Evolutionary conservation across 1,140 invertebrate species (phyloP), one percentile per base, ranked within the genome.

Genomic region (Medauroidea extradentata): DNA sequence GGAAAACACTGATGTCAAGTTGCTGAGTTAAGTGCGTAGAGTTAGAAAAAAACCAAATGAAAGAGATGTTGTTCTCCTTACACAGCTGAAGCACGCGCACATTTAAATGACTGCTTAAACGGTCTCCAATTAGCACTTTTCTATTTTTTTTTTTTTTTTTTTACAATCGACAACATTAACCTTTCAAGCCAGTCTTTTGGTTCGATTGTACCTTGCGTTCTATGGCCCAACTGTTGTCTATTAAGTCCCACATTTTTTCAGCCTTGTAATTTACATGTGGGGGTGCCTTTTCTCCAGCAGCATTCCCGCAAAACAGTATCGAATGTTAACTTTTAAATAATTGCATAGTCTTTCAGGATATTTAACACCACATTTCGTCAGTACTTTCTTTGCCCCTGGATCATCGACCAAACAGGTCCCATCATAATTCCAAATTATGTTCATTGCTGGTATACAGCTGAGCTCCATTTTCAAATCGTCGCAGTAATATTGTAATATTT

Each of bases 1-100:
- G 42, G 64, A 76, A 75, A 57, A 73, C 69, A 39, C 60, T 57
- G 9, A 73, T 68, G 62, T 77, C 76, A 27, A 76, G 58, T n/a
- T 73, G 74, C 52, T 76, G 73, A 3, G 59, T 57, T 1, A 69
- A 39, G 57, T 74, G 72, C 4, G 73, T 75, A 4, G 66, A 59
- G 57, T 76, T 76, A 23, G 69, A 42, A 38, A 75, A 73, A 8
- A 76, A 56, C 48, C 65, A 73, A 21, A 75, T 56, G 51, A 75
- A 70, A 14, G 53, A 43, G 18, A 74, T 69, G 44, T 76, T 53
- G 61, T 70, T 64, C 65, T 70, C 39, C 43, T 64, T 21, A 57
- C 68, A 69, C 23, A 53, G 1, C 24, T 54, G 3, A 1, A 54
- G 14, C 14, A 54, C n/a, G 25, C 24, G 18, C 9, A 25, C 4